Evolutionary conservation across 2,888 invertebrate genomes (phyloP), one percentile per base, ranked within the genome.

Genomic region (Noctua janthe): DNA sequence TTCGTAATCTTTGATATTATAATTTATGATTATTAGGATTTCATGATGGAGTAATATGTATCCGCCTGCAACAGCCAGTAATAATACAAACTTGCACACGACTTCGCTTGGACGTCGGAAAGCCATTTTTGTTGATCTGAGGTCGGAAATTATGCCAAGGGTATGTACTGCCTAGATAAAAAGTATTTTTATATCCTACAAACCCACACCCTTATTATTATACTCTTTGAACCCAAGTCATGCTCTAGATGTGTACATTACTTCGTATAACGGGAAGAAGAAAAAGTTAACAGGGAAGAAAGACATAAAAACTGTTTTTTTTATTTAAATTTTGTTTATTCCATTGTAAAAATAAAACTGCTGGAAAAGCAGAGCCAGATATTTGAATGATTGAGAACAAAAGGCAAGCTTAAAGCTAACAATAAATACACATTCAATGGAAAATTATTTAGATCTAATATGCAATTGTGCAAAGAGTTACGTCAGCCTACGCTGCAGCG

Each of bases 401-500:
- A 81, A 66, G 78, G 79, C 73, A 91, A 91, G 91, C 92, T 92
- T 92, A 93, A 43, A 87, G 90, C 88, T 91, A 92, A 89, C 87
- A 93, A 93, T 93, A 93, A 94, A 93, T 93, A 92, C 75, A 89
- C 56, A 77, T 90, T 88, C 81, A 89, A 89, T 90, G 88, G 85
- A 90, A 88, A 87, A 86, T 85, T 87, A 86, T 87, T 83, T 88
- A 85, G 84, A 90, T 89, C 84, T 89, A 62, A 1, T 62, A 79
- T 66, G 84, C 91, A 91, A 85, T 89, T 93, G 92, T 87, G 75
- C 78, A 91, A 92, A 92, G 54, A 74, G 69, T 86, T 86, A 88
- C 84, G 85, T 78, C 73, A 79, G 69, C 80, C 43, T 95, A 97
- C 56, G 96, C 95, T 47, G 95, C 95, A 51, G 94, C 95, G 6